Evolutionary conservation across 2,797 vertebrate species (phyloP).

Genomic region (Nannoperca australis): DNA sequence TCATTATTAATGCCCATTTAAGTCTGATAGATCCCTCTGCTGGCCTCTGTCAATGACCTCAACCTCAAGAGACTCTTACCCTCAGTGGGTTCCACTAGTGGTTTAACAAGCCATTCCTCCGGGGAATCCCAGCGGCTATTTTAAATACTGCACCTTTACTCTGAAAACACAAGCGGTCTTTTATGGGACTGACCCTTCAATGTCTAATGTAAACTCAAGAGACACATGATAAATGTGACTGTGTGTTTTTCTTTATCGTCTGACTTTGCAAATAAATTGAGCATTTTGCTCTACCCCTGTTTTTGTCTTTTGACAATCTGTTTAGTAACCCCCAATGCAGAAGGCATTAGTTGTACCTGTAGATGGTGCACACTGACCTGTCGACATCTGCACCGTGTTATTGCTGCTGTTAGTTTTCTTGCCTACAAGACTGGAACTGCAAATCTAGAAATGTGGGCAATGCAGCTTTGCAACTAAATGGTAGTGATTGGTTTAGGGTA

Average conservation of each 20-base stretch:
- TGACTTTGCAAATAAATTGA: neutral
- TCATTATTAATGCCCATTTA: constrained; percentile 28
- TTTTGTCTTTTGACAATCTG: neutral
- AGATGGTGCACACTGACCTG: neutral
- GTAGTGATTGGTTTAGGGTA: neutral
- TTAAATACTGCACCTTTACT: constrained; percentile 28
- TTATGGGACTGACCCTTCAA: constrained; percentile 8
- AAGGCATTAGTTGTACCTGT: constrained; percentile 13
- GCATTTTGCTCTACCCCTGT: neutral
- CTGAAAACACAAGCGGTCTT: constrained; percentile 30
- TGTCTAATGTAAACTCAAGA: constrained; percentile 8
- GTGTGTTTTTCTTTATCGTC: neutral
- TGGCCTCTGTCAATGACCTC: constrained; percentile 45
- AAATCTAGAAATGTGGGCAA: neutral
- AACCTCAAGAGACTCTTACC: constrained; percentile 21
- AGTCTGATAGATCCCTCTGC: constrained; percentile 53
- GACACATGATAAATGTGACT: neutral
- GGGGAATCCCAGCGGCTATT: constrained; percentile 34
- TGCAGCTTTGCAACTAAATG: neutral
- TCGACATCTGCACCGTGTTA: neutral
- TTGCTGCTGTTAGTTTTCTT: neutral
- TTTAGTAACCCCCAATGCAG: neutral
- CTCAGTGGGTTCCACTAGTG: neutral
- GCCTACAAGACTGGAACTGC: neutral
- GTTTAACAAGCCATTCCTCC: constrained; percentile 6